Evolutionary conservation across 1,140 invertebrate species (phyloP).

Genomic region (Diorhabda elongata): DNA sequence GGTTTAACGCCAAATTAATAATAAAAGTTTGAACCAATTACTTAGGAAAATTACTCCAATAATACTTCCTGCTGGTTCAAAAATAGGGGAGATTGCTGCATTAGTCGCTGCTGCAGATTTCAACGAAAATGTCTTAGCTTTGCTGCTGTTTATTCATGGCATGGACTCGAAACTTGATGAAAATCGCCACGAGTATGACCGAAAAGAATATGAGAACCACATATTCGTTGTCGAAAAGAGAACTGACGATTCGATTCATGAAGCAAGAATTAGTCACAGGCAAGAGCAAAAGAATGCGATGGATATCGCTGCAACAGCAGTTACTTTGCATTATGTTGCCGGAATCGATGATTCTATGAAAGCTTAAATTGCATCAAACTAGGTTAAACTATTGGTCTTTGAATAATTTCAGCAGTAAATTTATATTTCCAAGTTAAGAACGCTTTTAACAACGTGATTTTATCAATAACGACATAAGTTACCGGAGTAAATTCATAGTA

Average conservation of each 20-base stretch:
- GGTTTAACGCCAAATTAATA: slow-evolving; percentile 9
- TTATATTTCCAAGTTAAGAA: too few relatives aligned
- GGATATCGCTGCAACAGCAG: background rate
- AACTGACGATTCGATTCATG: background rate
- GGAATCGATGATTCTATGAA: slow-evolving; percentile 7
- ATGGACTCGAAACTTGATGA: background rate
- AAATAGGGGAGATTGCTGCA: slow-evolving; percentile 4
- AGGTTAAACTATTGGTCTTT: too few relatives aligned
- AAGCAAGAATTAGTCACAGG: background rate
- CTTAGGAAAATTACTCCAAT: slow-evolving; percentile 5
- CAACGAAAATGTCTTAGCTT: background rate
- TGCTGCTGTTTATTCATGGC: background rate
- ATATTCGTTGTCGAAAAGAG: background rate
- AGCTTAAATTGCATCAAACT: background rate
- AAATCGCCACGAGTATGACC: background rate
- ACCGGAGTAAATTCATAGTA: too few relatives aligned
- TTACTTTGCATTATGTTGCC: background rate
- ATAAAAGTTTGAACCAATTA: slow-evolving; percentile 5
- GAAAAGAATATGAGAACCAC: background rate
- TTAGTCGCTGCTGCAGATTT: background rate
- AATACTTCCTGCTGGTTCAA: background rate
- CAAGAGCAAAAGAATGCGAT: background rate
- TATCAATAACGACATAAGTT: too few relatives aligned
- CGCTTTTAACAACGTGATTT: too few relatives aligned
- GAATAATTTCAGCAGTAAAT: too few relatives aligned